Conservation (phyloP, 1,140 invertebrate species). For the Rhyzopertha dominica region DNA sequence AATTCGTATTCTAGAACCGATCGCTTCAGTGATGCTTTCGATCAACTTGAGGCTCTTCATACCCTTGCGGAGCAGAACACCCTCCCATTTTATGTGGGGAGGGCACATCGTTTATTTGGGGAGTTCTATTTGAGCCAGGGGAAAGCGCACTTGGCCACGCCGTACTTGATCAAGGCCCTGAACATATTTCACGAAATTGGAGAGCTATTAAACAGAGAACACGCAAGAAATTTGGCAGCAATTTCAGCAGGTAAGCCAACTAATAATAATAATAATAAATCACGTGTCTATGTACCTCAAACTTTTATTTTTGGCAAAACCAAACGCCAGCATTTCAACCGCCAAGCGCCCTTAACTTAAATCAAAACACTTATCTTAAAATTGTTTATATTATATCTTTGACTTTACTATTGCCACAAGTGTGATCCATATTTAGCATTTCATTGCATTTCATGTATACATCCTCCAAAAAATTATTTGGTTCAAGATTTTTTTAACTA, state of each 20-base stretch:
- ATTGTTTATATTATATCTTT: too few species aligned
- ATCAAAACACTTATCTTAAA: too few species aligned
- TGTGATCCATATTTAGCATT: too few species aligned
- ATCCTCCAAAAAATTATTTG: too few species aligned
- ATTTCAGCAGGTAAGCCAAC: conserved; percentile 32
- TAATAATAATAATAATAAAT: too few species aligned
- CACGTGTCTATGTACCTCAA: too few species aligned
- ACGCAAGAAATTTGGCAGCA: conserved; percentile 35
- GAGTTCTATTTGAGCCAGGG: conserved; percentile 37
- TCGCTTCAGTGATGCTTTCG: conserved; percentile 22
- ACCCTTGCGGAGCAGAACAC: conserved; percentile 29
- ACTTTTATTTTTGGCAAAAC: too few species aligned
- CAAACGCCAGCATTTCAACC: too few species aligned
- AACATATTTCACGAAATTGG: conserved; percentile 32
- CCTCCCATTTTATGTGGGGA: conserved; percentile 31
- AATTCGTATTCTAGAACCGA: conserved; percentile 20
- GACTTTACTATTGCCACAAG: too few species aligned
- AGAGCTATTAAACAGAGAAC: conserved; percentile 26
- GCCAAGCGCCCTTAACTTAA: too few species aligned
- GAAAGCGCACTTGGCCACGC: conserved; percentile 30
- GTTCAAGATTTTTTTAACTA: too few species aligned
- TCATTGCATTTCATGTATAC: too few species aligned
- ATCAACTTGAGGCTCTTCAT: conserved; percentile 30
- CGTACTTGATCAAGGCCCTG: conserved; percentile 32
- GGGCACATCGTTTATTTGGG: conserved; percentile 37